Base-by-base conservation (phyloP, 2,113 vertebrate genomes). In the Clarias macrocephalus region DNA sequence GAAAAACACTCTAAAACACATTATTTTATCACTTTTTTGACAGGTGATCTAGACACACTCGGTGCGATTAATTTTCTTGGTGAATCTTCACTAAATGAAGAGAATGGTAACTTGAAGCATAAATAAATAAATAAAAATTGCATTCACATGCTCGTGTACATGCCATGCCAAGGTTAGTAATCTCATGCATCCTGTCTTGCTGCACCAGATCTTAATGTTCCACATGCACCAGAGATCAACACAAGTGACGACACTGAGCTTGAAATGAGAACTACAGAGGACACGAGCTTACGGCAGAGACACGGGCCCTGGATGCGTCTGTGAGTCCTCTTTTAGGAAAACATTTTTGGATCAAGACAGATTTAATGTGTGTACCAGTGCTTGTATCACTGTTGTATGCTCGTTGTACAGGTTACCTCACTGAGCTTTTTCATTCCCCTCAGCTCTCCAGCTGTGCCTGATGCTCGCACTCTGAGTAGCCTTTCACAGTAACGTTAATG, bases 201-300 rank as follows among this genome's bases (percentile, higher is more conserved):
- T 70, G 62, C 25, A 65, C 7, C 81, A 82, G 84, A 57, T 83
- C 52, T 82, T 12, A 80, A 70, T 10, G 66, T 87, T 65, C 75
- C 54, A 62, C 62, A 66, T 54, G 48, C 81, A 8, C 37, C 37
- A 37, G 86, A 75, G 59, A 72, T 75, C 3, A 56, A 15, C 23
- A 52, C 83, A 37, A 89, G n/a, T 54, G 84, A 83, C 42, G 86
- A 88, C 48, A 28, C 63, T 21, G 84, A 90, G 83, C 48, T 52
- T 3, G 66, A 88, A 42, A 33, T 63, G 48, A 83, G 62, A 62
- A 33, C 5, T 30, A 33, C 52, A 73, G 80, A 60, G 30, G 84
- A 88, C 73, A 21, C n/a, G 25, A 87, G 63, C 28, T 79, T 91
- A n/a, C 86, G 89, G 59, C 89, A 91, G 82, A 91, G 91, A 82